Evolutionary conservation across 2,888 invertebrate species (phyloP), one percentile per base, ranked within the genome.

Genomic region (Heliconius erato): DNA sequence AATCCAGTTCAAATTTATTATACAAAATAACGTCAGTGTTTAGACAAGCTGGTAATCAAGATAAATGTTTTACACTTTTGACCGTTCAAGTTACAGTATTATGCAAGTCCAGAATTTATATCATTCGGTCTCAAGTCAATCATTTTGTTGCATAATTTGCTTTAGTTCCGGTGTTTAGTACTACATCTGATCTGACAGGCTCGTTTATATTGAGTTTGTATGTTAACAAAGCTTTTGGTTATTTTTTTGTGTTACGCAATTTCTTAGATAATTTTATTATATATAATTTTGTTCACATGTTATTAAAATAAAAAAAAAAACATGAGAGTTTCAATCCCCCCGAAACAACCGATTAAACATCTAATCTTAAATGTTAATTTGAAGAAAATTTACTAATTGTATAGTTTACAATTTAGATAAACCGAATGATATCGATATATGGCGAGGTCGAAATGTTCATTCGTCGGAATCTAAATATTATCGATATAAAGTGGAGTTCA

Each of bases 151-250:
- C 80, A 81, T 83, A 79, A 83, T 83, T 79, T 69, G 40, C 19
- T 65, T 77, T 32, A 28, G 80, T 80, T 83, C 83, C 83, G 81
- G 83, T 81, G 78, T 63, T 80, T 72, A 76, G 72, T 63, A 40
- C 79, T 9, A 35, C 35, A 35, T 35, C 35, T 35, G 35, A 54
- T 44, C 19, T 79, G 74, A 77, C 67, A 44, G 67, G 19, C 77
- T 44, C 35, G 65, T 63, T 65, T 67, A 44, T 63, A 77, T 65
- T 19, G 28, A 19, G 40, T 28, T 44, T 77, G n/a, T 63, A 28
- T 28, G 16, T 44, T 67, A 44, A 77, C 77, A 67, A 54, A 77
- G 44, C 67, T 67, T 67, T 78, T 67, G 23, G 9, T 40, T 11
- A 12, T 63, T 65, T 65, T 65, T 40, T 77, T 26, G 2, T 78